Conservation (phyloP, 2,113 vertebrate genomes). For the Upupa epops region DNA sequence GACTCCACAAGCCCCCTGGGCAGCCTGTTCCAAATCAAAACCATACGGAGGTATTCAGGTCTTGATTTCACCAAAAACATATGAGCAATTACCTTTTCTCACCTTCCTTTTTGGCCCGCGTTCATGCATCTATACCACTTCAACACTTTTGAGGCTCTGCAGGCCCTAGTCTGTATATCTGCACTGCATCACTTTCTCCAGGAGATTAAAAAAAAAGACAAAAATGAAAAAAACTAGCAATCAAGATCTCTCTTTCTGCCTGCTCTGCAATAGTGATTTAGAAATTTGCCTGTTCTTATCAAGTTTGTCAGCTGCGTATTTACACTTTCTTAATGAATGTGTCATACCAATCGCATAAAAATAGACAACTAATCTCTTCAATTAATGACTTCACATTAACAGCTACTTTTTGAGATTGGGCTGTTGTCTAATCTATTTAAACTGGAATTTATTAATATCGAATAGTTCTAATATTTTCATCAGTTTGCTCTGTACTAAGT, state of each 20-base stretch:
- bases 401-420: background rate
- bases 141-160: background rate
- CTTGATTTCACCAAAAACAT: background rate
- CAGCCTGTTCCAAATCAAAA: too few species aligned
- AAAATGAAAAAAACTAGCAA: background rate
- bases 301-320: background rate
- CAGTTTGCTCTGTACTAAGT: background rate
- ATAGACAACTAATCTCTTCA: background rate
- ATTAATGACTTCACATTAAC: conserved; percentile 19
- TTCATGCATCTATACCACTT: background rate
- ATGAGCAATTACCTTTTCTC: background rate
- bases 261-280: background rate
- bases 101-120: background rate
- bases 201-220: background rate
- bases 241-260: background rate
- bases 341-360: background rate
- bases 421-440: conserved; percentile 24
- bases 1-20: too few species aligned
- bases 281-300: background rate
- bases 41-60: background rate
- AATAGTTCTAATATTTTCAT: background rate
- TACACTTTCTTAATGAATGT: background rate
- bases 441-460: background rate
- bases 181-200: background rate
- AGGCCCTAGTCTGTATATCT: background rate